These are phyloP conservation scores for Takifugu ocellatus DNA, from an alignment of 2,797 vertebrate genomes.

Conservation along the genomic window DNA sequence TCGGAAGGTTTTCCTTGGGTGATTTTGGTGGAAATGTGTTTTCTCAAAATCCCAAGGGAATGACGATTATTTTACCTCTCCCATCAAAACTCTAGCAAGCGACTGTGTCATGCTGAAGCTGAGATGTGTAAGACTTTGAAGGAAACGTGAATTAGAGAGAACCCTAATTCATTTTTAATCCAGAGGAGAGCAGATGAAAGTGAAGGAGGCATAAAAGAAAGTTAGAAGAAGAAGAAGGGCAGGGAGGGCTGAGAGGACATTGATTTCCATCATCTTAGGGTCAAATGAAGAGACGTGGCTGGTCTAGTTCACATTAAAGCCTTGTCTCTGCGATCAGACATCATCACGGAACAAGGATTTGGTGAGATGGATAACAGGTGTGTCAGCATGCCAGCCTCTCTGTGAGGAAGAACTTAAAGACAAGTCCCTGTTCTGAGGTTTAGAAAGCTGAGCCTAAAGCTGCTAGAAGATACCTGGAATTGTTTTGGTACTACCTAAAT, in stretches of 20 bases:
- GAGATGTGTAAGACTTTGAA: slow-evolving; percentile 21
- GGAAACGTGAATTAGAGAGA: slow-evolving; percentile 33
- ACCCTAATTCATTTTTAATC: slow-evolving; percentile 54
- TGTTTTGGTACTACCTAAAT: too few relatives aligned
- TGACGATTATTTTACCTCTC: background rate
- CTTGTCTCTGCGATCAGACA: slow-evolving; percentile 29
- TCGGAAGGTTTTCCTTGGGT: too few relatives aligned
- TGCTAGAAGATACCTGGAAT: too few relatives aligned
- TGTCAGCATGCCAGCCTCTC: slow-evolving; percentile 1
- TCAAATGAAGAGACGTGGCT: slow-evolving; percentile 19
- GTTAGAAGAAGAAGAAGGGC: slow-evolving; percentile 6
- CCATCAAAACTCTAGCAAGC: background rate
- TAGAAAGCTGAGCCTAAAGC: too few relatives aligned
- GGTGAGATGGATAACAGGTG: slow-evolving; percentile 7
- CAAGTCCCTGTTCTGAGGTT: slow-evolving; percentile 18
- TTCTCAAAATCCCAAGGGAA: too few relatives aligned
- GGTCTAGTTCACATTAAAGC: slow-evolving; percentile 21
- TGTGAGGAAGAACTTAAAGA: slow-evolving; percentile 25
- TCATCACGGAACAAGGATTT: slow-evolving; percentile 21
- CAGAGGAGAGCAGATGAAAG: slow-evolving; percentile 32
- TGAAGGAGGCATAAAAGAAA: slow-evolving; percentile 7
- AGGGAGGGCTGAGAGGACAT: slow-evolving; percentile 15
- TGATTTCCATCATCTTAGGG: slow-evolving; percentile 38
- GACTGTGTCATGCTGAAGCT: slow-evolving; percentile 8
- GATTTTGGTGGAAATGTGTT: too few relatives aligned